Base-by-base conservation (phyloP, 2,797 vertebrate genomes). In the Hippocampus kuda region DNA sequence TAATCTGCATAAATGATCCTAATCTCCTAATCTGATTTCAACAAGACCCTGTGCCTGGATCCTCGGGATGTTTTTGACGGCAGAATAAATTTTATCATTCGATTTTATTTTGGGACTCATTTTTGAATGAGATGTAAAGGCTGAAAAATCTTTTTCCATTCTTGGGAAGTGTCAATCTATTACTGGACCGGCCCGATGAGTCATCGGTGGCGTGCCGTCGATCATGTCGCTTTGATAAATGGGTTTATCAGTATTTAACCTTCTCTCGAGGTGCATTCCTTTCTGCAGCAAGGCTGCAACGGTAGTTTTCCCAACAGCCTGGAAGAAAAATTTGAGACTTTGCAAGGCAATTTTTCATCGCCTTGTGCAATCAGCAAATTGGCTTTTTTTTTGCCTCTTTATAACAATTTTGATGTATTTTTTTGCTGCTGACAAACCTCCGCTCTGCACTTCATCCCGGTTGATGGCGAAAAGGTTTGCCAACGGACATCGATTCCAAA, bases 1-100 rank as follows among this genome's bases (percentile, higher is more conserved):
- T 91, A 89, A 91, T 85, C 89, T 83, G 79, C 70, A 79, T 89
- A 89, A 89, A 90, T 84, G 85, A 79, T 86, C 75, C 77, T 91
- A 91, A 92, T 84, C 87, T 71, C 42, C 70, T 94, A 94, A 92
- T 91, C 83, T 88, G 84, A 92, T 94, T 92, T 90, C 86, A 84
- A 70, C 78, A 75, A 85, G 74, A 70, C 65, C 73, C 75, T 69
- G 73, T 12, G 13, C 30, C 76, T 70, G 67, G 59, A 38, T 67
- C 59, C 73, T 20, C 70, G 71, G 38, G 67, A 67, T 65, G 48
- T 57, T 59, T 22, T 75, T 68, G 66, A 73, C 69, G 49, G 46
- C 38, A n/a, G 71, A 2, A 2, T 26, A 10, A 8, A 73, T 56
- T 11, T 56, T 11, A 67, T 64, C 56, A 61, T 64, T 74, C 67